A percentile compares a stretch with the other conserved stretches of the same genome.
phyloP scores from a whole-genome alignment of 2,888 invertebrate species.

The Cryptosula pallasiana region DNA sequence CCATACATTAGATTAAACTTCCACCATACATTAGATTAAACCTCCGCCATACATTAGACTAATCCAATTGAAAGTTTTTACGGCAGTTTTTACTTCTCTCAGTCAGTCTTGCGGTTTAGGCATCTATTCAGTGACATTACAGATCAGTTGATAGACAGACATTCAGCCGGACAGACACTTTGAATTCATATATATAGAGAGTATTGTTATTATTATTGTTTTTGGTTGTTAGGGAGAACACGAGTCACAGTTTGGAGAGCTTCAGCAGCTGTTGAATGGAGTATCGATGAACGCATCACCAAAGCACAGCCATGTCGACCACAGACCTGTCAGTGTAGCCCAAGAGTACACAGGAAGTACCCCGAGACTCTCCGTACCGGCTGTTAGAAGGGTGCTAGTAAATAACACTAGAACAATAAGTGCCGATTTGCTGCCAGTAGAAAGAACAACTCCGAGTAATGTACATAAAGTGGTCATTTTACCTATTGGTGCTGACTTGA shows the following conservation, averaged over 20 bases:
- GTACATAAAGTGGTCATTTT: neutral
- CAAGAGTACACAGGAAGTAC: neutral
- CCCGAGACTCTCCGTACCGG: neutral
- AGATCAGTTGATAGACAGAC: too few relatives aligned
- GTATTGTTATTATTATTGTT: neutral
- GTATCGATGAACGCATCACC: neutral
- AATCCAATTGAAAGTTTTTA: too few relatives aligned
- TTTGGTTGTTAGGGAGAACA: neutral
- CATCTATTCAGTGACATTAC: too few relatives aligned
- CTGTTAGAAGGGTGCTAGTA: neutral
- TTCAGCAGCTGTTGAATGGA: slow-evolving; percentile 4
- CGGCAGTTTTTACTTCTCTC: too few relatives aligned
- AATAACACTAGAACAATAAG: neutral
- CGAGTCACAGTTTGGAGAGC: slow-evolving; percentile 7
- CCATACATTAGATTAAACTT: too few relatives aligned
- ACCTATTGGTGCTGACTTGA: neutral
- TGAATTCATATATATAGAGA: too few relatives aligned
- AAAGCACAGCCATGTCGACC: neutral
- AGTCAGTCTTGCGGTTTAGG: too few relatives aligned
- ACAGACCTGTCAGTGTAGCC: neutral
- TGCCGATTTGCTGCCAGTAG: neutral
- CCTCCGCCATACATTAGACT: too few relatives aligned
- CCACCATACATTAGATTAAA: too few relatives aligned
- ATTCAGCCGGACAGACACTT: too few relatives aligned
- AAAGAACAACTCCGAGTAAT: neutral